Percentiles rank a stretch among this genome's conserved stretches.
These are phyloP conservation scores for Conus ventricosus DNA, from an alignment of 1,140 invertebrate genomes.

Conservation along the genomic window DNA sequence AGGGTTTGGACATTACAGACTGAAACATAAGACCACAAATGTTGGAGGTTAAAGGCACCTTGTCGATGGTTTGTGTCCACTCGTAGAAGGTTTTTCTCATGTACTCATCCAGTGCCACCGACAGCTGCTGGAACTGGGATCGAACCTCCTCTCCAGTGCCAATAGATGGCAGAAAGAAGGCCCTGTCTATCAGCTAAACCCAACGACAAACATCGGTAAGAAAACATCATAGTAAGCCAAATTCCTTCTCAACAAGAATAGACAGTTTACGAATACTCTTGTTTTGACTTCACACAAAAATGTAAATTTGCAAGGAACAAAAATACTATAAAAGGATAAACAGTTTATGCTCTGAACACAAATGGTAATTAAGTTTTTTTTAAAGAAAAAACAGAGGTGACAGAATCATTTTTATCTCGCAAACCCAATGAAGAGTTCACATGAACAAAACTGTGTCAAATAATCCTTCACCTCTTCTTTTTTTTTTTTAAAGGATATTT, in stretches of 20 bases:
- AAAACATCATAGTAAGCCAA: background rate
- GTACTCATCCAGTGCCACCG: slow-evolving; percentile 81
- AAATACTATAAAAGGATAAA: no score
- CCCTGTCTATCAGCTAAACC: slow-evolving; percentile 80
- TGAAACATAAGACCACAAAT: background rate
- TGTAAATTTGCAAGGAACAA: no score
- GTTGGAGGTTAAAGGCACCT: slow-evolving; percentile 53
- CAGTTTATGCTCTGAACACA: no score
- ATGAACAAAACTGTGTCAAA: background rate
- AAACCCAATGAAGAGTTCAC: background rate
- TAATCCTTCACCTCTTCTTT: background rate
- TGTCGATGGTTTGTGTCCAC: slow-evolving; percentile 80
- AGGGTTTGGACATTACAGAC: background rate
- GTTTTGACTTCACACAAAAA: no score
- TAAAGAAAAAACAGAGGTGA: background rate
- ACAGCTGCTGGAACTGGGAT: slow-evolving; percentile 81
- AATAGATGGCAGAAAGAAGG: slow-evolving; percentile 83
- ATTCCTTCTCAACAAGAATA: background rate
- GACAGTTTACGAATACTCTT: no score
- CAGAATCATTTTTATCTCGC: background rate
- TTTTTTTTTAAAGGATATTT: background rate
- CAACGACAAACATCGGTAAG: background rate
- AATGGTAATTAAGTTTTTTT: no score
- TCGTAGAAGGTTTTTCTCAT: slow-evolving; percentile 80
- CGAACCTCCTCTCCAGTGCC: slow-evolving; percentile 83